Base-by-base conservation (phyloP, 2,113 vertebrate genomes). In the Paraplagusia blochii region DNA sequence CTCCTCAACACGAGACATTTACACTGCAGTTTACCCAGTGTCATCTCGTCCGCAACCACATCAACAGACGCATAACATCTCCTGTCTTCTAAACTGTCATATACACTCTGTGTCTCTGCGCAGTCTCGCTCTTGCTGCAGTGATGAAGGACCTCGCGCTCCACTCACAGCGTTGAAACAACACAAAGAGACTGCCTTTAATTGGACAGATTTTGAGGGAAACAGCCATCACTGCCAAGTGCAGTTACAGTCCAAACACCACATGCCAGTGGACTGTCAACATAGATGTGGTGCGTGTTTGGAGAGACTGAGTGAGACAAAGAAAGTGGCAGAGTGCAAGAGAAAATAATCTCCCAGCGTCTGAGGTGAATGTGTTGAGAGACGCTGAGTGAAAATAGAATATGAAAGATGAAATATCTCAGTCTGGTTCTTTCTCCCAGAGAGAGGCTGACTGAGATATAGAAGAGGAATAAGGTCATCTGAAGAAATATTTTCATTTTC, bases 231-330 rank as follows among this genome's bases (percentile, higher is more conserved):
- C 63, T 77, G 73, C 74, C 80, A 79, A 72, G 18, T 49, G 29
- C 53, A 40, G 60, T 81, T 62, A 57, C 53, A 36, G 60, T 61
- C 58, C 58, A 58, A 71, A 66, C n/a, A 35, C 34, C 33, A 9
- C 5, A 5, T 46, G 75, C 79, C 79, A 80, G 58, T 38, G 65
- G 69, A 76, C 68, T 77, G 77, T 82, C 77, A 72, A 53, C 79
- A 63, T 74, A 79, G 68, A 80, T 84, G 72, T 77, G 74, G n/a
- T 74, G 59, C 45, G 44, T 76, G 67, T 79, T 69, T 63, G 60
- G 60, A 72, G 38, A 66, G 74, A 65, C 47, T 12, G 43, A 52
- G 63, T 60, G 34, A 58, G 59, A 71, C 57, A 69, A 66, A 72
- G 42, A 58, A 46, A 52, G 48, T 54, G 33, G 16, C 51, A 53